Evolutionary conservation across 1,140 invertebrate species (phyloP), one percentile per base, ranked within the genome.

Genomic region (Microplitis mediator): DNA sequence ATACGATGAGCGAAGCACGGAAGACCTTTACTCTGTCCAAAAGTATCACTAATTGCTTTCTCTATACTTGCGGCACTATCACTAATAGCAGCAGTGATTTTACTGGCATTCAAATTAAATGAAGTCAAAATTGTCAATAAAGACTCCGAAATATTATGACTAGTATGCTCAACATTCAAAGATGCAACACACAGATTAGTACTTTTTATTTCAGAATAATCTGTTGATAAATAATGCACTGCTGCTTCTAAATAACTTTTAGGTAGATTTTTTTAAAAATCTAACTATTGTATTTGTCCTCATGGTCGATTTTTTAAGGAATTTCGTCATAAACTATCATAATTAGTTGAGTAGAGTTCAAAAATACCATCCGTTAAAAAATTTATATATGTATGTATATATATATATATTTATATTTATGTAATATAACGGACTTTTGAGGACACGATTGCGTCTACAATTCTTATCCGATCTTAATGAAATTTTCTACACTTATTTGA

Each of bases 211-310:
- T 67, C 60, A 13, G 61, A 11, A 50, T 67, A 58, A 9, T 56
- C 8, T 61, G 62, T 52, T 45, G 39, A 51, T 39, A 76, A 54
- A 70, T 74, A 74, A 66, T 76, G 72, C 5, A 76, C 35, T 23
- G 73, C 69, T 16, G 70, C 36, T 16, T 71, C 73, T 4, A 77
- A 16, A 56, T 77, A 77, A 36, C 71, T n/a, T n/a, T n/a, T n/a
- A n/a, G n/a, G n/a, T n/a, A n/a, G n/a, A n/a, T n/a, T n/a, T n/a
- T n/a, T n/a, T n/a, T n/a, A n/a, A n/a, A n/a, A n/a, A n/a, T n/a
- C n/a, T n/a, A n/a, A n/a, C n/a, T n/a, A n/a, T n/a, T n/a, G n/a
- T n/a, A n/a, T n/a, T n/a, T n/a, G n/a, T n/a, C n/a, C n/a, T n/a
- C n/a, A n/a, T n/a, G n/a, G n/a, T n/a, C n/a, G n/a, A n/a, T n/a